phyloP scores from a whole-genome alignment of 2,888 invertebrate species.

The Metellina segmentata region DNA sequence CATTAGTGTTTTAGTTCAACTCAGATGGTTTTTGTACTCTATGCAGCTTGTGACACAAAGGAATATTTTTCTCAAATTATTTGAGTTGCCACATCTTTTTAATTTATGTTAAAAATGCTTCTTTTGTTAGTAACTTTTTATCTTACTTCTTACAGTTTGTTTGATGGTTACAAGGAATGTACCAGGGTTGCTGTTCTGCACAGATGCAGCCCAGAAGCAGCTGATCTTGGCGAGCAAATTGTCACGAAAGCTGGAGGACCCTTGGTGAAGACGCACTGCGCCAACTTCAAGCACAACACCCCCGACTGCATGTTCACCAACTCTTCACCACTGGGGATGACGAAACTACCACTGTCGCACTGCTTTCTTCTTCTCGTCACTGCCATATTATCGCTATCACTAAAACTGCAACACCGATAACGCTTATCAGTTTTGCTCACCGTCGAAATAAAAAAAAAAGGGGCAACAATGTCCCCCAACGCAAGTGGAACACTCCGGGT shows the following conservation, averaged over 20 bases:
- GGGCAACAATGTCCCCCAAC: neutral
- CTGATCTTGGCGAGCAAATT: conserved; percentile 66
- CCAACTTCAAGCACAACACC: conserved; percentile 63
- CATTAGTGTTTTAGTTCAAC: too few relatives aligned
- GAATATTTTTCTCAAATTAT: too few relatives aligned
- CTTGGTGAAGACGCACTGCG: conserved; percentile 68
- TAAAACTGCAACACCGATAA: neutral
- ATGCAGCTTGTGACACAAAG: too few relatives aligned
- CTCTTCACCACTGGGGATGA: neutral
- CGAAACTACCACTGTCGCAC: neutral
- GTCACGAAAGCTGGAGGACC: conserved; percentile 73
- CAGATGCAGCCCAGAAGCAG: conserved; percentile 64
- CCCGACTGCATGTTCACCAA: conserved; percentile 79
- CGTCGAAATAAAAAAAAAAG: too few relatives aligned
- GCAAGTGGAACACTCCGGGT: conserved; percentile 67
- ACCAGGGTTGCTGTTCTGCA: conserved; percentile 54
- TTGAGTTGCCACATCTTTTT: too few relatives aligned
- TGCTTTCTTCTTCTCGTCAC: neutral
- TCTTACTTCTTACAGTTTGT: conserved; percentile 55
- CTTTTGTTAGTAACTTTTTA: neutral
- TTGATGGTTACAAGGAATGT: conserved; percentile 73
- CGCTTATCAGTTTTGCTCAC: too few relatives aligned
- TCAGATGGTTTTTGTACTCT: too few relatives aligned
- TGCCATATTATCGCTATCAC: neutral
- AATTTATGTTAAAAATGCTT: neutral